These are phyloP conservation scores for Colius striatus DNA, from an alignment of 2,113 vertebrate species.

Conservation along the genomic window DNA sequence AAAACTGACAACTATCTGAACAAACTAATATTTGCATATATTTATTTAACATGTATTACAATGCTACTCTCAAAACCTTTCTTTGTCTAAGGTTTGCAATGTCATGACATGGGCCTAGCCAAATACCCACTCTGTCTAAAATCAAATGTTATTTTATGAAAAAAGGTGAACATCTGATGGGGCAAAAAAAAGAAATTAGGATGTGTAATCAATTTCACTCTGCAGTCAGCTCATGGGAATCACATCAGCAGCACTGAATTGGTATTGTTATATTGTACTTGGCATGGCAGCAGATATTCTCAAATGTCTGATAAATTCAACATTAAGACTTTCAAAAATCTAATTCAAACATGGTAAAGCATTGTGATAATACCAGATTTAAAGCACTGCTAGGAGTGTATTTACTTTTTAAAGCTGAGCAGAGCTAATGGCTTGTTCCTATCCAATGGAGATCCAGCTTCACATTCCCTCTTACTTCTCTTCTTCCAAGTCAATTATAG, in stretches of 20 bases:
- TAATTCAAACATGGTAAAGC: not conserved
- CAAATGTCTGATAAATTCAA: not conserved
- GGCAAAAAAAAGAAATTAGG: not conserved
- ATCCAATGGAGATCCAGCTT: not conserved
- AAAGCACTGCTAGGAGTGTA: not conserved
- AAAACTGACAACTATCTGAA: not conserved
- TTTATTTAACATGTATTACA: not conserved
- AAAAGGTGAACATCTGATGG: not conserved
- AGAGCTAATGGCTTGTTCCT: not conserved
- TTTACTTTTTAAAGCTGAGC: not conserved
- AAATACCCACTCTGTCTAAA: not conserved
- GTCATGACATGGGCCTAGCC: not conserved
- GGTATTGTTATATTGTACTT: not conserved
- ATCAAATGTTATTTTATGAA: not conserved
- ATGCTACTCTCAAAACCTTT: not conserved
- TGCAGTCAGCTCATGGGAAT: not conserved
- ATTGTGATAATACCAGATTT: not conserved
- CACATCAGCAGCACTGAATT: not conserved
- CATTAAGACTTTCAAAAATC: not conserved
- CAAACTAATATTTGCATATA: not conserved
- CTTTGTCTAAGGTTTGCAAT: not conserved
- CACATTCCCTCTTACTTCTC: not conserved
- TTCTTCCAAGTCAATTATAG: not conserved
- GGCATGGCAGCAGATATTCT: not conserved
- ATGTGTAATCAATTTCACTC: not conserved